Conservation (phyloP, 1,140 invertebrate species). For the Pantala flavescens region DNA sequence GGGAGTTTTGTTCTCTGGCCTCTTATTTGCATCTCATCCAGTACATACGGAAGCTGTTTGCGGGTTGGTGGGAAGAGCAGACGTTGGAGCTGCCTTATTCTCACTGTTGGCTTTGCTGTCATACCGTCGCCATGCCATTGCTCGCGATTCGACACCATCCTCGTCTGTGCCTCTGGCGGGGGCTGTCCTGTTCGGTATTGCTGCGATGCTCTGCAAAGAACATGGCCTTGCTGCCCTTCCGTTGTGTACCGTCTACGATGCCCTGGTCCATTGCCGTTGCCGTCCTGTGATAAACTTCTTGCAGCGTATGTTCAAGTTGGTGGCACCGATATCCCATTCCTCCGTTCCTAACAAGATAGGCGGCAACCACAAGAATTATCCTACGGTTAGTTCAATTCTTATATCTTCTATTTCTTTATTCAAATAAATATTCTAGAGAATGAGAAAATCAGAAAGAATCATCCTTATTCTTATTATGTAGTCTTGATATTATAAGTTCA, state of each 20-base stretch:
- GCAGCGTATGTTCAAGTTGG: too few species aligned
- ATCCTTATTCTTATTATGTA: too few species aligned
- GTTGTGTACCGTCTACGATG: conserved; percentile 73
- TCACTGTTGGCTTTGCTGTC: conserved; percentile 76
- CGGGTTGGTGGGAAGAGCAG: conserved; percentile 90
- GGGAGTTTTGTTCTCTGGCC: conserved; percentile 47
- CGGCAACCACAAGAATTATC: too few species aligned
- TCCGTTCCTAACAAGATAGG: too few species aligned
- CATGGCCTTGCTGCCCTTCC: conserved; percentile 82
- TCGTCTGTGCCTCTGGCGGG: conserved; percentile 39
- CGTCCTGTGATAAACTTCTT: not conserved
- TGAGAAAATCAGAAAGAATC: too few species aligned
- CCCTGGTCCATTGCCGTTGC: conserved; percentile 34
- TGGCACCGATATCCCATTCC: too few species aligned
- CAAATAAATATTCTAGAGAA: too few species aligned
- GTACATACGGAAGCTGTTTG: conserved; percentile 94
- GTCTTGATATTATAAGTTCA: too few species aligned
- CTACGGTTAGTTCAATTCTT: too few species aligned
- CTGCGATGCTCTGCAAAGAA: conserved; percentile 78
- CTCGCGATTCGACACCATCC: not conserved
- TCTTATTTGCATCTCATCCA: conserved; percentile 90
- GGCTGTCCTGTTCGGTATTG: conserved; percentile 47
- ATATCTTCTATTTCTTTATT: too few species aligned
- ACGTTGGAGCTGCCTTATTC: conserved; percentile 83
- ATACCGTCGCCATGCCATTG: conserved; percentile 37